phyloP scores from a whole-genome alignment of 2,888 invertebrate species.

The Calliopum simillimum region DNA sequence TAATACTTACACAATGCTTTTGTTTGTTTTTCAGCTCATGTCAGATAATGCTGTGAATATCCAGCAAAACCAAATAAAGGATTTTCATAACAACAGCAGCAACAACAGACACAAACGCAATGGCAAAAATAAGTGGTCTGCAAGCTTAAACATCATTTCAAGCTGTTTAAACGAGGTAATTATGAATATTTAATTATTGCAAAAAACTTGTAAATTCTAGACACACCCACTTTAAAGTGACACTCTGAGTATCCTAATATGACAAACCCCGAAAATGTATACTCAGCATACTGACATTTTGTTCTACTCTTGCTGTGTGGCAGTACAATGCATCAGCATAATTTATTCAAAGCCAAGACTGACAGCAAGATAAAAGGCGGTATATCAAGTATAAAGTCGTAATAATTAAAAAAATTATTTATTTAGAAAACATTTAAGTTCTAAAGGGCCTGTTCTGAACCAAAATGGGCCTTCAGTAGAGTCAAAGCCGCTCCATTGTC shows the following conservation, averaged over 20 bases:
- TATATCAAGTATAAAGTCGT: no score
- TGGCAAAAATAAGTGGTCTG: background rate
- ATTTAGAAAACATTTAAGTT: no score
- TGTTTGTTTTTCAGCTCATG: background rate
- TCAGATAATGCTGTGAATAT: background rate
- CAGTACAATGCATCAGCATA: constrained; percentile 19
- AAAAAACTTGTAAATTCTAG: background rate
- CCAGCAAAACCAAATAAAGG: background rate
- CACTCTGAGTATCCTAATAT: background rate
- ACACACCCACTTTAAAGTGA: background rate
- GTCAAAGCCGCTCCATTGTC: no score
- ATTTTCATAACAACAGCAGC: constrained; percentile 1
- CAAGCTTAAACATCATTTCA: constrained; percentile 7
- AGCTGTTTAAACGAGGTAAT: constrained; percentile 56
- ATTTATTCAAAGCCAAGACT: constrained; percentile 21
- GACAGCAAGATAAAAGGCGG: no score
- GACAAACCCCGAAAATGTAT: no score
- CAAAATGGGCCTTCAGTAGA: no score
- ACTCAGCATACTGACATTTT: no score
- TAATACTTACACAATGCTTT: background rate
- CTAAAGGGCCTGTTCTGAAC: no score
- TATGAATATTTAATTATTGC: constrained; percentile 63
- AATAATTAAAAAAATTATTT: no score
- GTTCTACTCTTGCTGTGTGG: no score
- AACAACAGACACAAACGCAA: constrained; percentile 15